Conservation (phyloP, 2,113 vertebrate species). For the Notarius lentiginosus region DNA sequence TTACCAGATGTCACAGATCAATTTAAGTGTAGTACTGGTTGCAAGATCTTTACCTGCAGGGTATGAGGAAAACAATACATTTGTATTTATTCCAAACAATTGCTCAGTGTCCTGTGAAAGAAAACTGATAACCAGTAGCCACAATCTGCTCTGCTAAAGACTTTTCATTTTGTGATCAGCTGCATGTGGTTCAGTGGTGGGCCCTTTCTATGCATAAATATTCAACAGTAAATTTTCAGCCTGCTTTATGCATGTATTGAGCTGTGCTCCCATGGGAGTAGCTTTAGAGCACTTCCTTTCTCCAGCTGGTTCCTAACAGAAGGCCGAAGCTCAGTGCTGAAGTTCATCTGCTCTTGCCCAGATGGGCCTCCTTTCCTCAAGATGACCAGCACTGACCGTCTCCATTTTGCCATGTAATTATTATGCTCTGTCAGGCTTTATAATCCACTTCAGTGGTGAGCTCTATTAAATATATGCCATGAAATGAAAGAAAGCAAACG, state of each 20-base stretch:
- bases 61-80: neutral
- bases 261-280: slow-evolving; percentile 21
- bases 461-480: slow-evolving; percentile 36
- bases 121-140: neutral
- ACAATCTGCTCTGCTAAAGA: neutral
- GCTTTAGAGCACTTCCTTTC: slow-evolving; percentile 23
- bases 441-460: slow-evolving; percentile 30
- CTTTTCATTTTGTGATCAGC: slow-evolving; percentile 13
- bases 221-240: slow-evolving; percentile 38
- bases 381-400: slow-evolving; percentile 12
- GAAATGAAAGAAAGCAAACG: slow-evolving; percentile 10
- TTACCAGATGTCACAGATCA: neutral
- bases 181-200: neutral
- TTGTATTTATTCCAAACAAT: neutral
- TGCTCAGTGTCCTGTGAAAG: neutral
- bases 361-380: slow-evolving; percentile 1
- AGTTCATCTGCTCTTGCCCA: slow-evolving; percentile 37
- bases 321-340: slow-evolving; percentile 30
- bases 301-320: slow-evolving; percentile 45
- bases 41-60: neutral
- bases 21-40: neutral
- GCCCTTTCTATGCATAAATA: slow-evolving; percentile 23
- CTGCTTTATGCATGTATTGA: slow-evolving; percentile 28
- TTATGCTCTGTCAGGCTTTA: slow-evolving; percentile 29
- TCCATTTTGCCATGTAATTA: slow-evolving; percentile 38